Conservation (phyloP, 2,888 invertebrate species). For the Nephrotoma appendiculata region DNA sequence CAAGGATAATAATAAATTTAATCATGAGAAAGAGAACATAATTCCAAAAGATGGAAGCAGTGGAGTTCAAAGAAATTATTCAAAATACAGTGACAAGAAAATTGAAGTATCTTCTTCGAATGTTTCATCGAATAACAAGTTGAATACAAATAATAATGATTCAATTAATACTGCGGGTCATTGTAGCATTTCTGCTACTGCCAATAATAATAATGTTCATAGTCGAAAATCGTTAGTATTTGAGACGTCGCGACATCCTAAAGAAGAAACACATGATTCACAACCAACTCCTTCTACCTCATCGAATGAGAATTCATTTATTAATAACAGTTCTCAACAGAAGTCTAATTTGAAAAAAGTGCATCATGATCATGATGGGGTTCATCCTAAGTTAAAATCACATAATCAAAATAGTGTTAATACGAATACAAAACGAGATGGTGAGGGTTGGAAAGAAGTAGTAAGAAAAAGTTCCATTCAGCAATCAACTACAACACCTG, state of each 20-base stretch:
- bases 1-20: not conserved
- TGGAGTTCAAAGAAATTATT: not conserved
- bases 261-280: constrained; percentile 60
- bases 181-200: not conserved
- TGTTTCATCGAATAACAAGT: not conserved
- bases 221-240: constrained; percentile 51
- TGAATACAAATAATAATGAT: not conserved
- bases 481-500: constrained; percentile 23
- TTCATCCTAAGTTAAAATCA: constrained; percentile 27
- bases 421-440: constrained; percentile 46
- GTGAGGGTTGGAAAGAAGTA: constrained; percentile 97
- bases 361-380: not conserved
- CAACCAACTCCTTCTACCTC: constrained; percentile 17
- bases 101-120: not conserved
- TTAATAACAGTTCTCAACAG: constrained; percentile 6
- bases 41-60: constrained; percentile 21
- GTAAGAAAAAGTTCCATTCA: constrained; percentile 64
- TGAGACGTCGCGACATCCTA: constrained; percentile 54
- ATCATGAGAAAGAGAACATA: constrained; percentile 28
- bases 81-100: constrained; percentile 6
- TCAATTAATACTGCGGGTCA: not conserved
- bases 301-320: constrained; percentile 13
- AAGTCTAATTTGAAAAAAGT: constrained; percentile 3
- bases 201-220: not conserved
- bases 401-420: constrained; percentile 38